A percentile compares a stretch with the other conserved stretches of the same genome.
phyloP scores from a whole-genome alignment of 2,797 vertebrate genomes.

The Myiotriccus ornatus region DNA sequence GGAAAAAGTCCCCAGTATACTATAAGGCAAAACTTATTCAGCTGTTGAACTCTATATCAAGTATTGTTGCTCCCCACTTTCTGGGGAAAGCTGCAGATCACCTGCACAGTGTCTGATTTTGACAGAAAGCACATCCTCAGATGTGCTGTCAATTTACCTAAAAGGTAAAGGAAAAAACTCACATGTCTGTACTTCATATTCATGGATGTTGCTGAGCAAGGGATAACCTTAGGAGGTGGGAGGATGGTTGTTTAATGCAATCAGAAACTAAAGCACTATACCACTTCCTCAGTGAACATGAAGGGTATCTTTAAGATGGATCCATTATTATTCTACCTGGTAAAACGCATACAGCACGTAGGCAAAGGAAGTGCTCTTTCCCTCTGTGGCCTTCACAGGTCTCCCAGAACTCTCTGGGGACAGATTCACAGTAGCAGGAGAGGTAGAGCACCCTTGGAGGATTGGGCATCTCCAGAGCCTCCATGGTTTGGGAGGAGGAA shows the following conservation, averaged over 20 bases:
- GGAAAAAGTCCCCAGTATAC: background rate
- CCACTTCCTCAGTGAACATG: background rate
- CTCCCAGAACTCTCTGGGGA: background rate
- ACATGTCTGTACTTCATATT: background rate
- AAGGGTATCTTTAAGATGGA: background rate
- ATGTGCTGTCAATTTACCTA: fast-evolving
- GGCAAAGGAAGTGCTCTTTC: background rate
- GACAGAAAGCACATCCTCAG: background rate
- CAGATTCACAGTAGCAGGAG: background rate
- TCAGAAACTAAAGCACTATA: background rate
- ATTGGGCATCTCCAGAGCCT: background rate
- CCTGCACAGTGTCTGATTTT: background rate
- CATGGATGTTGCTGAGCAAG: fast-evolving
- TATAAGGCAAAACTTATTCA: background rate
- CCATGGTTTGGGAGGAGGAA: background rate
- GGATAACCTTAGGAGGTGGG: background rate
- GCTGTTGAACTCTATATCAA: background rate
- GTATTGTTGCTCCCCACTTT: background rate
- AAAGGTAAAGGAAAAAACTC: background rate
- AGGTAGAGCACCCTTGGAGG: background rate
- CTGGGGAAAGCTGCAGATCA: background rate
- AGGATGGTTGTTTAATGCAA: background rate
- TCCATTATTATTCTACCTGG: background rate
- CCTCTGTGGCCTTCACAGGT: background rate
- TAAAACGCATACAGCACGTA: fast-evolving